A percentile compares a stretch with the other conserved stretches of the same genome.
phyloP scores from a whole-genome alignment of 2,113 vertebrate species.

The Bombycilla garrulus region DNA sequence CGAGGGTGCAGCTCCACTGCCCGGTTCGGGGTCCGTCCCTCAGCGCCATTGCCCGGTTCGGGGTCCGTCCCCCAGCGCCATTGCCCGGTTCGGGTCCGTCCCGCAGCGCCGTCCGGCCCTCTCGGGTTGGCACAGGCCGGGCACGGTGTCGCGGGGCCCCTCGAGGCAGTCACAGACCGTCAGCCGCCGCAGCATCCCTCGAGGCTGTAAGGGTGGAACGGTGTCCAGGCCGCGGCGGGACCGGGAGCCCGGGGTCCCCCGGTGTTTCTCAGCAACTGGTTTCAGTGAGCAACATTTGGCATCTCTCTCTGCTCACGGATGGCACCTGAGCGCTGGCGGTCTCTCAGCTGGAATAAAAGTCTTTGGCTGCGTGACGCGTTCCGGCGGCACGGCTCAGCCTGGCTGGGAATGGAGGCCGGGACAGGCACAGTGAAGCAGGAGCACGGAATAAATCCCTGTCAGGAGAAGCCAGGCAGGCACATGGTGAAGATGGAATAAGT shows the following conservation, averaged over 20 bases:
- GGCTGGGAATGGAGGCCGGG: neutral
- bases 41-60: too few relatives aligned
- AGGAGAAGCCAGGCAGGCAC: neutral
- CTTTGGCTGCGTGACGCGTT: neutral
- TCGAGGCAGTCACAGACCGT: rapidly evolving
- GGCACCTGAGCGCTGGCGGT: neutral
- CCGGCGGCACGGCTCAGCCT: neutral
- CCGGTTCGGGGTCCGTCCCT: neutral
- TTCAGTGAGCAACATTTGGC: neutral
- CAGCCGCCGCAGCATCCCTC: neutral
- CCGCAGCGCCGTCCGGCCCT: too few relatives aligned
- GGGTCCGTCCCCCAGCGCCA: neutral
- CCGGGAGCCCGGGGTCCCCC: rapidly evolving
- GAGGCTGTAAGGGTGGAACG: rapidly evolving
- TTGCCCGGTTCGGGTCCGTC: neutral
- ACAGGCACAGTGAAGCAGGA: rapidly evolving
- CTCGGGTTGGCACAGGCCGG: neutral
- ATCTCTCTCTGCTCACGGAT: neutral
- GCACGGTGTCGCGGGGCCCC: rapidly evolving
- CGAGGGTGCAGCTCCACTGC: neutral
- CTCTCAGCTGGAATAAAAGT: neutral
- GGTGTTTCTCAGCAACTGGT: neutral
- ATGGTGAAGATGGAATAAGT: neutral
- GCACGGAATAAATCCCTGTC: rapidly evolving
- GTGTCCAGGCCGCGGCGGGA: neutral